Conservation (phyloP, 1,140 invertebrate species). For the Leptopilina clavipes region DNA sequence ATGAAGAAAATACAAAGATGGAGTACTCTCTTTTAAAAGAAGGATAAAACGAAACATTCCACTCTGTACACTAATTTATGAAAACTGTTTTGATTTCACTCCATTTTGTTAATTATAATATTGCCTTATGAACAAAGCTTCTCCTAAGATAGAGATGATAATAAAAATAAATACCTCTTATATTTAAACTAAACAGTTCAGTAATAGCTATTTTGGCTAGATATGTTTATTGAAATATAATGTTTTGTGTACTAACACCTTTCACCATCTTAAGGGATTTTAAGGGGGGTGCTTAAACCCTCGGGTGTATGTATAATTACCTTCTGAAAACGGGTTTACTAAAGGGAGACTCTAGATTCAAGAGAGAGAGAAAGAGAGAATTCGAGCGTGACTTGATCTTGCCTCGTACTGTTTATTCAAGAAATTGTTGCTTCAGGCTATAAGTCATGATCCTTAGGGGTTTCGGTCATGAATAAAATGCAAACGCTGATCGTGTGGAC, state of each 20-base stretch:
- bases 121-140: not conserved
- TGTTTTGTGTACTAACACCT: not conserved
- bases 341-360: constrained; percentile 20
- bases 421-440: constrained; percentile 55
- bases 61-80: not conserved
- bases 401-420: constrained; percentile 51
- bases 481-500: constrained; percentile 6
- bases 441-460: constrained; percentile 52
- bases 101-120: not conserved
- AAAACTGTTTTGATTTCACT: not conserved
- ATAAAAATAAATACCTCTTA: too few species aligned
- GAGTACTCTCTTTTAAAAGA: not conserved
- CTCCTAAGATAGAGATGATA: too few species aligned
- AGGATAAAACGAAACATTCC: constrained; percentile 20
- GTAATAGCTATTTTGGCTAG: too few species aligned
- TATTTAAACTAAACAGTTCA: too few species aligned
- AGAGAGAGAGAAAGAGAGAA: constrained; percentile 37
- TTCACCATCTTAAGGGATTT: constrained; percentile 40
- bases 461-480: constrained; percentile 55
- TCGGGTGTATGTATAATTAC: constrained; percentile 47
- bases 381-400: constrained; percentile 44
- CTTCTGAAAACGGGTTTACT: constrained; percentile 40
- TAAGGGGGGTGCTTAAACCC: constrained; percentile 36
- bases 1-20: constrained; percentile 13
- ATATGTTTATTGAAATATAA: not conserved